phyloP scores from a whole-genome alignment of 2,113 vertebrate species.

The Phalacrocorax pelagicus region DNA sequence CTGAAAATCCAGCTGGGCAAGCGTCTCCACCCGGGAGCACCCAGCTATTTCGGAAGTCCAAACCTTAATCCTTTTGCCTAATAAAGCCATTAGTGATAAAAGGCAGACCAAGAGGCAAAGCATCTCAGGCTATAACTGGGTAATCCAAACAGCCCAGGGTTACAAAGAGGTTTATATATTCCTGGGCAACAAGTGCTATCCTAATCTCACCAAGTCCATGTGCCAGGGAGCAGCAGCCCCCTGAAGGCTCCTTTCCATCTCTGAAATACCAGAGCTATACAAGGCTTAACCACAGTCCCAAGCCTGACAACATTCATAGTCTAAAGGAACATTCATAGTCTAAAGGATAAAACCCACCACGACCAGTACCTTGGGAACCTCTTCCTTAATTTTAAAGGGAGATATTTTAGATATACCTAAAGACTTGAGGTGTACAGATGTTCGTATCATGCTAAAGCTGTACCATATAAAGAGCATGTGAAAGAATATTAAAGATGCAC shows the following conservation, averaged over 20 bases:
- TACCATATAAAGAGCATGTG: fast-evolving
- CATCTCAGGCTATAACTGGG: background rate
- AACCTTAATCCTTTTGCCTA: background rate
- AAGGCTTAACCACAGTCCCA: background rate
- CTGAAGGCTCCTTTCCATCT: background rate
- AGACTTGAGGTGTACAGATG: background rate
- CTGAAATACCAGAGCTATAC: background rate
- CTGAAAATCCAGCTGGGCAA: background rate
- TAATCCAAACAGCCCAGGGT: background rate
- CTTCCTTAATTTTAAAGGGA: background rate
- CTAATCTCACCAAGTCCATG: background rate
- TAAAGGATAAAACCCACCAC: background rate
- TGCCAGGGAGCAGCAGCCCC: background rate
- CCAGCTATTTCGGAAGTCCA: background rate
- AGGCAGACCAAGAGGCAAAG: background rate
- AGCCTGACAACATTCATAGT: background rate
- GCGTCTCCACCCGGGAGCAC: background rate
- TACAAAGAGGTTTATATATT: background rate
- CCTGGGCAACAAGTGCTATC: background rate
- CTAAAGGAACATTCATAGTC: fast-evolving
- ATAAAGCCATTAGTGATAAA: background rate
- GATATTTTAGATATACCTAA: background rate
- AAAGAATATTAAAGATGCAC: background rate
- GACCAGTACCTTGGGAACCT: background rate
- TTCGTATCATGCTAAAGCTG: background rate